These are phyloP conservation scores for Oncopodura yosiiana DNA, from an alignment of 1,140 invertebrate genomes.

Conservation along the genomic window DNA sequence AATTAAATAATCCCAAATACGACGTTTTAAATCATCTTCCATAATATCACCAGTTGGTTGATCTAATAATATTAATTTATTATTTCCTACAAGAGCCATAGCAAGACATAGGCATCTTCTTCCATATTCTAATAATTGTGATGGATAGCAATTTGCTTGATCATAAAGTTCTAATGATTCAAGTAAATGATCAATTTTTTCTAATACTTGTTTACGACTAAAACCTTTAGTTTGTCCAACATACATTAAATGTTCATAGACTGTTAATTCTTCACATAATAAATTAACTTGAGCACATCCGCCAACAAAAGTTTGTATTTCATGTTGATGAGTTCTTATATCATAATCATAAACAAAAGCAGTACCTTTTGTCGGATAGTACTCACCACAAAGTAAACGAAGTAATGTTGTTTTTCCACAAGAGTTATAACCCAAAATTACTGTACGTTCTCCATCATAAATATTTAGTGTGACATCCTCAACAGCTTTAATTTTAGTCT, in stretches of 20 bases:
- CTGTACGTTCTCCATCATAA: neutral
- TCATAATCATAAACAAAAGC: neutral
- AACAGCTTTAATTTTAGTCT: neutral
- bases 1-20: constrained; percentile 9
- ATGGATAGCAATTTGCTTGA: neutral
- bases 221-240: constrained; percentile 7
- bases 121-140: neutral
- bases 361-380: constrained; percentile 4
- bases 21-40: neutral
- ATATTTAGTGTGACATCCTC: constrained; percentile 4
- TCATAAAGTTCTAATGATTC: constrained; percentile 6
- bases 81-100: constrained; percentile 17
- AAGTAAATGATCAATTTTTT: neutral
- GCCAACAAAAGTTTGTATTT: constrained; percentile 3
- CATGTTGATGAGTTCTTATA: constrained; percentile 2
- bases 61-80: constrained; percentile 10
- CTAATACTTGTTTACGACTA: neutral
- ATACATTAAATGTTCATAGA: constrained; percentile 16
- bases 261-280: neutral
- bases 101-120: constrained; percentile 15
- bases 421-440: constrained; percentile 5
- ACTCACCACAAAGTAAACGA: constrained; percentile 11
- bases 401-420: constrained; percentile 12
- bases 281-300: constrained; percentile 4
- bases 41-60: constrained; percentile 10